phyloP scores from a whole-genome alignment of 2,113 vertebrate species.

The Plecturocebus donacophilus region DNA sequence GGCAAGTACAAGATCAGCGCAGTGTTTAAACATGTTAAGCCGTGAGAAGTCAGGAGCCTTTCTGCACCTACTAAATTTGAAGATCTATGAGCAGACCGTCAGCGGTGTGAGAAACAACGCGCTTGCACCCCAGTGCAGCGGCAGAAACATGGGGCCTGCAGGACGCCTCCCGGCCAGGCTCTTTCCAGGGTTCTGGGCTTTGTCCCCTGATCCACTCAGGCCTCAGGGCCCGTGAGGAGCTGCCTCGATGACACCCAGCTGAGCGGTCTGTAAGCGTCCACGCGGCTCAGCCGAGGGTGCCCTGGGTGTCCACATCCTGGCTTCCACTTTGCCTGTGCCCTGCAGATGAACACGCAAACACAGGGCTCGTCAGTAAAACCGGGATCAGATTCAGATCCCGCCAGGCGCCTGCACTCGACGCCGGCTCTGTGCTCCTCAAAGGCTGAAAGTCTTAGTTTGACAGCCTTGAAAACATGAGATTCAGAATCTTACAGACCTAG shows the following conservation, averaged over 20 bases:
- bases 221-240: not conserved
- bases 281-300: not conserved
- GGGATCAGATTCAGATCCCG: not conserved
- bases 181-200: too few species aligned
- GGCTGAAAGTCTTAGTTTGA: not conserved
- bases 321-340: not conserved
- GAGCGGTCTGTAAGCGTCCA: not conserved
- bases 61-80: not conserved
- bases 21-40: accelerated
- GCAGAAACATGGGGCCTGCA: constrained; percentile 15
- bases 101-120: not conserved
- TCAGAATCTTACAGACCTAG: not conserved
- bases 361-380: not conserved
- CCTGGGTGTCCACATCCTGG: not conserved
- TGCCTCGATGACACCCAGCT: too few species aligned
- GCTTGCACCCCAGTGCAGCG: not conserved
- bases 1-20: accelerated
- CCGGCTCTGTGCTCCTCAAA: not conserved
- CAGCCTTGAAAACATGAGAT: not conserved
- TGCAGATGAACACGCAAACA: too few species aligned
- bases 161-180: constrained; percentile 52
- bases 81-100: accelerated
- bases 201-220: not conserved
- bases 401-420: not conserved
- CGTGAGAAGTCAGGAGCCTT: not conserved